Evolutionary conservation across 92 coral and sea anemone species (phyloP), one percentile per base, ranked within the genome.

Genomic region (Palythoa heliodiscus): DNA sequence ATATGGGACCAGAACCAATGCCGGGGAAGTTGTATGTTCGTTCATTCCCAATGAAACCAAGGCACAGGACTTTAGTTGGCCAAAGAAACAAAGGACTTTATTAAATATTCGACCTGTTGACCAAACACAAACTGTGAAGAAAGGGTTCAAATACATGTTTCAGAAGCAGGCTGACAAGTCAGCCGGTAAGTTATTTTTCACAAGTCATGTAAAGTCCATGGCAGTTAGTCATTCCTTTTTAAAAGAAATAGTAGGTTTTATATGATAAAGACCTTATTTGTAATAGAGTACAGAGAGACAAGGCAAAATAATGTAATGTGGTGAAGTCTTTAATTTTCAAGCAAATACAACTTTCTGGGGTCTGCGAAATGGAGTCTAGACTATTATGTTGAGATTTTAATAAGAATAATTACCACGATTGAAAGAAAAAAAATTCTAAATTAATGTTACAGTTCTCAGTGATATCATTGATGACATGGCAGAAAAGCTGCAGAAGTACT

Each of bases 121-220:
- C 74, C 74, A 84, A 43, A 82, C 88, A 75, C 80, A 58, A 61
- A 95, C 96, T 16, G 77, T 96, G 89, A 81, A 77, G 6, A 89
- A 87, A 43, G 91, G 79, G 50, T 95, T 86, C 87, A 94, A 90
- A 82, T 96, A 96, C 87, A 96, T 96, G 99, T 96, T 96, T 86
- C 99, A 96, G 83, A 96, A 96, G 87, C 95, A 89, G 38, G 88
- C 90, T 3, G 98, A 96, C 67, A 96, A 96, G 78, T 95, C 93
- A 10, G 82, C 89, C 87, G 99, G 99, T 92, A 85, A 48, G 75
- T 22, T 14, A 25, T 24, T 20, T 47, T 12, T 52, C 12, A 16
- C 24, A 60, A 60, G 23, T 43, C 5, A 3, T 43, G 35, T 29
- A 29, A 29, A 43, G 50, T 43, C 50, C 50, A 43, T 43, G 50